Conservation (phyloP, 1,140 invertebrate genomes). For the Drosophila sucinea region DNA sequence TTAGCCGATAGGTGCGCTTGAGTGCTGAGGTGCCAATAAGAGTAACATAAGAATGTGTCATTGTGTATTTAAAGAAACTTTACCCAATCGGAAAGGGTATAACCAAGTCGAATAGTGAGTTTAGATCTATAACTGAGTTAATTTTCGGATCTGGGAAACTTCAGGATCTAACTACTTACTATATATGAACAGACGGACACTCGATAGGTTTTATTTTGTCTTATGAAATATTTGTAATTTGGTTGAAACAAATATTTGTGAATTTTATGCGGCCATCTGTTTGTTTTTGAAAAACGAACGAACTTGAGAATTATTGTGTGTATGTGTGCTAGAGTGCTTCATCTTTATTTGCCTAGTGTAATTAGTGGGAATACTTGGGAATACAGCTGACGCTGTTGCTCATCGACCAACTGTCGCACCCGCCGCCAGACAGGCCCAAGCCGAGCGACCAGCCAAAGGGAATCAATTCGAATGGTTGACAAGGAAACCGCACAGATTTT, state of each 20-base stretch:
- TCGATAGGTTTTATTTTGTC: no score
- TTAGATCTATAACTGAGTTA: no score
- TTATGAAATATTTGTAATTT: not conserved
- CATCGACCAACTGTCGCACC: slow-evolving; percentile 72
- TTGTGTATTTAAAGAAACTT: no score
- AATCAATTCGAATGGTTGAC: slow-evolving; percentile 7
- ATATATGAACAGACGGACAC: no score
- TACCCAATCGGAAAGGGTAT: no score
- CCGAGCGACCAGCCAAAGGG: slow-evolving; percentile 4
- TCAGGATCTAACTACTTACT: not conserved
- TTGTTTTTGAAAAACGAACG: not conserved
- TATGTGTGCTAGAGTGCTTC: not conserved
- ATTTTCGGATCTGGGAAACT: no score
- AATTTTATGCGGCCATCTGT: not conserved
- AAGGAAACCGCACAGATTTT: slow-evolving; percentile 70
- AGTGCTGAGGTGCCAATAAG: no score
- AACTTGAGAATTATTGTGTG: slow-evolving; percentile 18
- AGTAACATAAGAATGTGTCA: no score
- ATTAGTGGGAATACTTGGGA: slow-evolving; percentile 48
- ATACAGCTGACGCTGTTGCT: slow-evolving; percentile 45
- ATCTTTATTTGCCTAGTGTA: slow-evolving; percentile 49
- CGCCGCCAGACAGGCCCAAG: slow-evolving; percentile 10
- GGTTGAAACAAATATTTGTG: slow-evolving; percentile 2
- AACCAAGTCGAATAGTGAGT: no score
- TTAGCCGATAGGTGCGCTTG: no score